Evolutionary conservation across 92 coral and sea anemone species (phyloP), one percentile per base, ranked within the genome.

Genomic region (Palythoa caribaeorum): DNA sequence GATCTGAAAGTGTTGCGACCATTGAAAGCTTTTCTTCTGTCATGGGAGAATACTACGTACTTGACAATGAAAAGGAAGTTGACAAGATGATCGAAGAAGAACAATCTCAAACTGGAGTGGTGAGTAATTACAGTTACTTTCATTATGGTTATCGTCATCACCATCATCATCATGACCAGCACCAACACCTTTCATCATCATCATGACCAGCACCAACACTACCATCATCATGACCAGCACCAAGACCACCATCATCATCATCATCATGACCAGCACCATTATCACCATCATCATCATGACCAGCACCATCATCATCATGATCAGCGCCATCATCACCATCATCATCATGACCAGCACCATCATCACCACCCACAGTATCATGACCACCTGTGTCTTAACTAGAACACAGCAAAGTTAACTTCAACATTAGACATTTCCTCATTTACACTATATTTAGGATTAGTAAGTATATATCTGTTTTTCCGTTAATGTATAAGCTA

Each of bases 41-140:
- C 19, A 78, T 50, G 65, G 84, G 44, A 3, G 70, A 28, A 10
- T 28, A 37, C 47, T 3, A 16, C 19, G 1, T 72, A 7, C 76
- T 9, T 72, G 76, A 72, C 17, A 40, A 72, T 36, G 76, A 72
- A 1, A 72, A 35, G 6, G 76, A 72, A 8, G 52, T 11, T 15
- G 68, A 88, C 80, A 88, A 80, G 81, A 80, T 88, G 87, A 88
- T 88, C 57, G 78, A 79, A 40, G 76, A 88, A 79, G 90, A 96
- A 80, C 89, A 88, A 59, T 87, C 98, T 12, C 93, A 94, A 79
- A 93, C 96, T 20, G 98, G 98, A 87, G 87, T 83, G 94, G 98
- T 96, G 66, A 80, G 94, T 60, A 2, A 11, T 14, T 59, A 59
- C 3, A 15, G 13, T 77, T 39, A 39, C 38, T 9, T 16, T 11